Evolutionary conservation across 2,888 invertebrate genomes (phyloP).

Genomic region (Ennomos quercinarius): DNA sequence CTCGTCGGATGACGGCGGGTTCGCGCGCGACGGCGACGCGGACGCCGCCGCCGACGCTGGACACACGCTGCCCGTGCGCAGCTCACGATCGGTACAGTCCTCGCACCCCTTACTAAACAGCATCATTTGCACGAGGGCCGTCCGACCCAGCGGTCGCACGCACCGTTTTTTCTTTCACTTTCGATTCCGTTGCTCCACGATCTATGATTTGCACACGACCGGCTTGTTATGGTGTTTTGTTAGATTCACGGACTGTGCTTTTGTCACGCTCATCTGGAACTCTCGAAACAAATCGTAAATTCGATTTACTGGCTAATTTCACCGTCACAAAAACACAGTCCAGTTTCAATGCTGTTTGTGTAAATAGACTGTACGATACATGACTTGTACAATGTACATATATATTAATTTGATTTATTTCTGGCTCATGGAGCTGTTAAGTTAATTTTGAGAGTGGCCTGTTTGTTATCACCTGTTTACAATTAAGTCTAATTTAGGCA

Average conservation of each 20-base stretch:
- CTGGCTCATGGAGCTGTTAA: slow-evolving; percentile 38
- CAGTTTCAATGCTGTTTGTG: slow-evolving; percentile 53
- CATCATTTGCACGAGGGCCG: slow-evolving; percentile 54
- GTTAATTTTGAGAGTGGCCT: slow-evolving; percentile 25
- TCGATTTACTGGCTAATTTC: slow-evolving; percentile 41
- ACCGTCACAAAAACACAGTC: slow-evolving; percentile 62
- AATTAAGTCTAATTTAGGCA: slow-evolving; percentile 48
- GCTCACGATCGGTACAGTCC: slow-evolving; percentile 80
- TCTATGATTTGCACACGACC: slow-evolving; percentile 78
- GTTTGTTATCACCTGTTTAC: slow-evolving; percentile 47
- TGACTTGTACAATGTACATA: slow-evolving; percentile 36
- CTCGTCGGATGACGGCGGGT: slow-evolving; percentile 83
- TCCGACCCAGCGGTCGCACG: slow-evolving; percentile 36
- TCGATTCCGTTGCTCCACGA: slow-evolving; percentile 73
- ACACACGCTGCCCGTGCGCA: slow-evolving; percentile 84
- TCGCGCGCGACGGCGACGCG: slow-evolving; percentile 71
- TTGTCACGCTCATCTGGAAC: slow-evolving; percentile 56
- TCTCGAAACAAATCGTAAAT: slow-evolving; percentile 26
- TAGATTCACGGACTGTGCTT: slow-evolving; percentile 59
- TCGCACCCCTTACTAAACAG: slow-evolving; percentile 50
- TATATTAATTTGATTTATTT: background rate
- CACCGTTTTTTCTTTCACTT: slow-evolving; percentile 56
- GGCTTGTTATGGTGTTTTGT: slow-evolving; percentile 72
- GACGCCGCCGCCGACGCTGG: slow-evolving; percentile 72
- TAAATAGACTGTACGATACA: slow-evolving; percentile 54